A percentile compares a stretch with the other conserved stretches of the same genome.
Conservation (phyloP, 2,888 invertebrate genomes). For the Synergus gifuensis region DNA sequence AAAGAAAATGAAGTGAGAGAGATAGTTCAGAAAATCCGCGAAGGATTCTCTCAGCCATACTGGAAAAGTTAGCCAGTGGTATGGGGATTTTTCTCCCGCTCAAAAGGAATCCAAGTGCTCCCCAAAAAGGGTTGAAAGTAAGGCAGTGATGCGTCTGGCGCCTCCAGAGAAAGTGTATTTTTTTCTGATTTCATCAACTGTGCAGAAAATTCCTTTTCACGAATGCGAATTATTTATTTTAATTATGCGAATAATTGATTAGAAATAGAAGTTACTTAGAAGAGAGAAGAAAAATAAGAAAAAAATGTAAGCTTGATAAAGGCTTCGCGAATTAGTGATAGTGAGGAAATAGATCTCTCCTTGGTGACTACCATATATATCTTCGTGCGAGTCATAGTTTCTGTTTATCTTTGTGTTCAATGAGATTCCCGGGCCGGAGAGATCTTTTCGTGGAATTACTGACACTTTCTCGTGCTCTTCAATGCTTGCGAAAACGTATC, state of each 20-base stretch:
- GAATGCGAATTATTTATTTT: too few species aligned
- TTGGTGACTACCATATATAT: conserved; percentile 12
- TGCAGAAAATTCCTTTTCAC: not conserved
- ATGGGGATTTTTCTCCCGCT: conserved; percentile 24
- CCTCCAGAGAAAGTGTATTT: conserved; percentile 27
- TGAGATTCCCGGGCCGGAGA: conserved; percentile 45
- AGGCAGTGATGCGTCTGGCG: conserved; percentile 56
- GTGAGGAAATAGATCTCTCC: conserved; percentile 42
- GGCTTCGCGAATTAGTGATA: conserved; percentile 46
- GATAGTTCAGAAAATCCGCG: conserved; percentile 50
- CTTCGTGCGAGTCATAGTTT: conserved; percentile 44
- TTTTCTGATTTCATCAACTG: not conserved
- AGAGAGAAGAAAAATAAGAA: not conserved
- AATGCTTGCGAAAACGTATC: conserved; percentile 49
- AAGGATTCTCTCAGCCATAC: conserved; percentile 41
- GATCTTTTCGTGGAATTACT: conserved; percentile 44
- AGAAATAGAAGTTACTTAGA: conserved; percentile 39
- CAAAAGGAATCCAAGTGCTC: conserved; percentile 42
- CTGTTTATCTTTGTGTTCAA: conserved; percentile 47
- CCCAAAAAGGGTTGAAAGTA: conserved; percentile 58
- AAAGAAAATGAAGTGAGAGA: conserved; percentile 13
- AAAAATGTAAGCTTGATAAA: not conserved
- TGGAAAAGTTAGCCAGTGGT: conserved; percentile 44
- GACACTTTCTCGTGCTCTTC: conserved; percentile 53
- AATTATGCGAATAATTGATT: not conserved